Evolutionary conservation across 23 tunicate genomes (phyloP).

Genomic region (Styela plicata): DNA sequence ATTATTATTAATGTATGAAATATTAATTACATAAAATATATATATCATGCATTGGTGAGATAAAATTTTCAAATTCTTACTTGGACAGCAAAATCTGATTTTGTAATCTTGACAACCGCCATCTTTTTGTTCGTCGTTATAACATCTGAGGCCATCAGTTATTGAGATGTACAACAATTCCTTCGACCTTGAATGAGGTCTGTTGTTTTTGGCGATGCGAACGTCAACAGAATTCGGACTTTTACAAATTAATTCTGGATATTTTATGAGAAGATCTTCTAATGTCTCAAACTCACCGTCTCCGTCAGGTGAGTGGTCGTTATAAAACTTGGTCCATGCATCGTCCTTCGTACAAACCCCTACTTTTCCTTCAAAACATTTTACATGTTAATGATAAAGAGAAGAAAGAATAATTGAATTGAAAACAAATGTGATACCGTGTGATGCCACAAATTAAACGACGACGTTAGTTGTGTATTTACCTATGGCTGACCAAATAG

Average conservation of each 20-base stretch:
- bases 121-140: slow-evolving; percentile 34
- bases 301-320: slow-evolving; percentile 34
- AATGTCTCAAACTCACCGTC: slow-evolving; percentile 44
- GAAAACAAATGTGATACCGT: no score
- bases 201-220: slow-evolving; percentile 15
- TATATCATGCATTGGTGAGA: no score
- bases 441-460: no score
- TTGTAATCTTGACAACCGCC: slow-evolving; percentile 47
- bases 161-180: slow-evolving; percentile 26
- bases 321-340: slow-evolving; percentile 54
- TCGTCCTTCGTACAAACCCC: slow-evolving; percentile 30
- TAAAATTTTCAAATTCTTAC: slow-evolving; percentile 34
- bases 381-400: not conserved
- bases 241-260: slow-evolving; percentile 25
- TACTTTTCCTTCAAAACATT: not conserved
- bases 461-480: no score
- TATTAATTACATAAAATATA: no score
- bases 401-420: no score
- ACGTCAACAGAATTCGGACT: slow-evolving; percentile 47
- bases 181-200: slow-evolving; percentile 28
- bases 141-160: slow-evolving; percentile 34
- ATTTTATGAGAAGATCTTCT: not conserved
- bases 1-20: no score
- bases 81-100: slow-evolving; percentile 53
- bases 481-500: no score